Base-by-base conservation (phyloP, 2,113 vertebrate genomes). In the Podarcis raffonei region DNA sequence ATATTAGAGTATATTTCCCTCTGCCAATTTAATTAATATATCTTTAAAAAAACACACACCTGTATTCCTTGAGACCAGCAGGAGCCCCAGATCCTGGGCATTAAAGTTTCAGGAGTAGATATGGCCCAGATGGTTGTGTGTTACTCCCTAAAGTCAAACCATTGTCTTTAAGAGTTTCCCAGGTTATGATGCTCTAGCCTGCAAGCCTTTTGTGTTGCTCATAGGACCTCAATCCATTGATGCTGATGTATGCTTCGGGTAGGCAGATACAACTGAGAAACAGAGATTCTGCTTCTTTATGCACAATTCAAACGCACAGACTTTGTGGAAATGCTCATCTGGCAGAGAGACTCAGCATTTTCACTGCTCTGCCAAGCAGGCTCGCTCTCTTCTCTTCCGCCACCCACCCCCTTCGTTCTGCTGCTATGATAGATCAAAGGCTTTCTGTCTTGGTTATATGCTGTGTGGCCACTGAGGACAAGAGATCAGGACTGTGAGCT, bases 401-500 rank as follows among this genome's bases (percentile, higher is more conserved):
- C 92, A 94, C 92, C 92, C 92, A 20, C 72, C 89, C 89, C 30
- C 82, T 89, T 93, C 83, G 92, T 92, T 93, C 92, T 95, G 90
- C 93, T 95, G 93, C 94, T 96, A 93, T 93, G 92, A 87, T 32
- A 92, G 94, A 95, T 96, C 94, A 94, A 95, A 95, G 94, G 75
- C 91, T 94, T n/a, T 92, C 89, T 69, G 71, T 90, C 91, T 87
- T 35, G 75, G 91, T 92, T 32, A 18, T 62, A 53, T 92, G 93
- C 94, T 0, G 85, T 93, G 93, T 83, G 69, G 87, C 87, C 89
- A n/a, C 80, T 15, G 91, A 71, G 32, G 89, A 92, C 90, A 18
- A 1, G 87, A 82, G 84, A 1, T 89, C 32, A 1, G 84, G 89
- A 90, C 3, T n/a, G 88, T 62, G 76, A 72, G 84, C 13, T 1